These are phyloP conservation scores for Stichodactyla helianthus DNA, from an alignment of 64 coral and sea anemone species.

Conservation along the genomic window DNA sequence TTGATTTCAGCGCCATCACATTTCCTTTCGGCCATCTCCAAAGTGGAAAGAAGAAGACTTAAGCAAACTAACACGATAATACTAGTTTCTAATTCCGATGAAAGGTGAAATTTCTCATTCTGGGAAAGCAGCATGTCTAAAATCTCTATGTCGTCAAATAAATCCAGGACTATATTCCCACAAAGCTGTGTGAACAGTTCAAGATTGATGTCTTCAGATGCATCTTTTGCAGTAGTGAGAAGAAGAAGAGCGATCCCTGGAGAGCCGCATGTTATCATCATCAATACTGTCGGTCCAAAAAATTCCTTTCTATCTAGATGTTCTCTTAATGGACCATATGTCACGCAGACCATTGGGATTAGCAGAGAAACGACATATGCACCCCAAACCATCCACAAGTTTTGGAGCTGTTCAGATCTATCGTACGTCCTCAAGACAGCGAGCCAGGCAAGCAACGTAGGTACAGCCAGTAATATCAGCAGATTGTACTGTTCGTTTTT, in stretches of 20 bases:
- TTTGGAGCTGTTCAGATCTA: neutral
- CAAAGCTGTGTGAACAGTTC: slow-evolving; percentile 17
- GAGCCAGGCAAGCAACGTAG: neutral
- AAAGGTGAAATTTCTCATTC: slow-evolving; percentile 9
- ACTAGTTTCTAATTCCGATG: neutral
- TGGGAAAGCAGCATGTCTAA: slow-evolving; percentile 38
- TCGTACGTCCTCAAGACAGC: neutral
- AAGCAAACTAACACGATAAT: slow-evolving; percentile 38
- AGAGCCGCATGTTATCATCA: slow-evolving; percentile 25
- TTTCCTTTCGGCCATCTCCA: slow-evolving; percentile 13
- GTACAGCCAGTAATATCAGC: neutral
- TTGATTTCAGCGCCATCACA: neutral
- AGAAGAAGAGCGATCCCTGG: slow-evolving; percentile 40
- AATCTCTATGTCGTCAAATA: slow-evolving; percentile 61
- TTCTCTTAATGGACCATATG: neutral
- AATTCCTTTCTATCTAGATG: slow-evolving; percentile 19
- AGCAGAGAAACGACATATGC: neutral
- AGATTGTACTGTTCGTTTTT: neutral
- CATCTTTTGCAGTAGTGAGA: neutral
- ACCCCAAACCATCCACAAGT: slow-evolving; percentile 5
- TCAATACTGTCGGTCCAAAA: slow-evolving; percentile 49
- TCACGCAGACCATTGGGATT: neutral
- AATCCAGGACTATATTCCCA: slow-evolving; percentile 20
- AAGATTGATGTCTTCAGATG: neutral
- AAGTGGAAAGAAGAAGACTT: slow-evolving; percentile 31